Percentiles rank a stretch among this genome's conserved stretches.
These are phyloP conservation scores for Tillus elongatus DNA, from an alignment of 2,888 invertebrate genomes.

Conservation along the genomic window DNA sequence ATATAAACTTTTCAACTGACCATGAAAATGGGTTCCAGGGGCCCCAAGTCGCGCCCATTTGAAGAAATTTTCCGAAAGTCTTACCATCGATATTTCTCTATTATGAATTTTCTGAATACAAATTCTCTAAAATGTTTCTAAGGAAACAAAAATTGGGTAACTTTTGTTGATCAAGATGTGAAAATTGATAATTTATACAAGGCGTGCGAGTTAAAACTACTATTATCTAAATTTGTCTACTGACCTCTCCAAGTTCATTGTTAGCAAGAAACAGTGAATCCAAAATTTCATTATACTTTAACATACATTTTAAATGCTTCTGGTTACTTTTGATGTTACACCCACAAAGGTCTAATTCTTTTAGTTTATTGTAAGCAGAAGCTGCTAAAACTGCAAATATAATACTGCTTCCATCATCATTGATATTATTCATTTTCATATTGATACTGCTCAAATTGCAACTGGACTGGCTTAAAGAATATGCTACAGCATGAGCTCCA, in stretches of 20 bases:
- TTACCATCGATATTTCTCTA: no score
- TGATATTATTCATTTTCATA: constrained; percentile 30
- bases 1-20: no score
- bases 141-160: no score
- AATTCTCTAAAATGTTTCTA: no score
- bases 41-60: no score
- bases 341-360: constrained; percentile 27
- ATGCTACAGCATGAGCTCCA: constrained; percentile 28
- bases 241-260: constrained; percentile 38
- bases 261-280: constrained; percentile 33
- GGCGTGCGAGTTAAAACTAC: no score
- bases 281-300: constrained; percentile 27
- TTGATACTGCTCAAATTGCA: constrained; percentile 26
- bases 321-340: constrained; percentile 30
- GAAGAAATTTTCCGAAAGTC: no score
- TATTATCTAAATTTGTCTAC: constrained; percentile 14
- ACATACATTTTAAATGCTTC: constrained; percentile 25
- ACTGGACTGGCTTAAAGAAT: constrained; percentile 22
- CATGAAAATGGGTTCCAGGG: no score
- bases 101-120: no score
- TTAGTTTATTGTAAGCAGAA: constrained; percentile 22
- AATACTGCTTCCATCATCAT: constrained; percentile 24
- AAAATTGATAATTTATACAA: no score
- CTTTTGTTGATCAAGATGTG: no score
- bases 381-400: constrained; percentile 23